Percentiles rank a stretch among this genome's conserved stretches.
phyloP scores from a whole-genome alignment of 2,888 invertebrate species.

The Eupsilia transversa region DNA sequence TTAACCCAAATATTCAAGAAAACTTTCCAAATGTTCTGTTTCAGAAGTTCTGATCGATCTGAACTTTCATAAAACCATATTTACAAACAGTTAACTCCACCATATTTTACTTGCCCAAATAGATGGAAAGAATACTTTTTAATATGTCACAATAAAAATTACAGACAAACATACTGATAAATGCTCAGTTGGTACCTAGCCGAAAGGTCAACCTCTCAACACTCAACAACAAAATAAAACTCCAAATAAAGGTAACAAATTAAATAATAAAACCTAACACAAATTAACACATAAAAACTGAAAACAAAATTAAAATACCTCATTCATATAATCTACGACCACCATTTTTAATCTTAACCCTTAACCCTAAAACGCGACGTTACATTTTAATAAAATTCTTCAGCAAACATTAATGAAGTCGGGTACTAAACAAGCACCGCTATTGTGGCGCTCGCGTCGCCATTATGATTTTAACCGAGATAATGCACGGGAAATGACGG shows the following conservation, averaged over 20 bases:
- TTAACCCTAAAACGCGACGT: constrained; percentile 84
- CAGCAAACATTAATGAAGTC: constrained; percentile 88
- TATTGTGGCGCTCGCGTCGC: constrained; percentile 83
- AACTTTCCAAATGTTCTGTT: background rate
- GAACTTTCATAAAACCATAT: background rate
- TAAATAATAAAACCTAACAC: constrained; percentile 1
- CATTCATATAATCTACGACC: constrained; percentile 41
- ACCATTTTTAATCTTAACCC: constrained; percentile 68
- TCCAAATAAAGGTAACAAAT: background rate
- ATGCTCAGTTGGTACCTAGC: too few relatives aligned
- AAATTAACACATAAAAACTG: constrained; percentile 25
- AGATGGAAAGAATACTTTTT: too few relatives aligned
- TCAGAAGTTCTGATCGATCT: background rate
- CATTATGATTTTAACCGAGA: constrained; percentile 90
- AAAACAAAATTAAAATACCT: constrained; percentile 45
- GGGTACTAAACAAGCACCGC: constrained; percentile 82
- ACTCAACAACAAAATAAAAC: background rate
- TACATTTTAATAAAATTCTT: constrained; percentile 90
- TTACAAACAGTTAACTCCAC: background rate
- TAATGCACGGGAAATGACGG: constrained; percentile 91
- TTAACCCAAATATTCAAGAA: background rate
- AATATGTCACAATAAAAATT: too few relatives aligned
- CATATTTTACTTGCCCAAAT: background rate
- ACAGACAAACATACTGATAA: too few relatives aligned
- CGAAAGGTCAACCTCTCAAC: background rate